Base-by-base conservation (phyloP, 2,113 vertebrate species). In the Hemibagrus wyckioides region DNA sequence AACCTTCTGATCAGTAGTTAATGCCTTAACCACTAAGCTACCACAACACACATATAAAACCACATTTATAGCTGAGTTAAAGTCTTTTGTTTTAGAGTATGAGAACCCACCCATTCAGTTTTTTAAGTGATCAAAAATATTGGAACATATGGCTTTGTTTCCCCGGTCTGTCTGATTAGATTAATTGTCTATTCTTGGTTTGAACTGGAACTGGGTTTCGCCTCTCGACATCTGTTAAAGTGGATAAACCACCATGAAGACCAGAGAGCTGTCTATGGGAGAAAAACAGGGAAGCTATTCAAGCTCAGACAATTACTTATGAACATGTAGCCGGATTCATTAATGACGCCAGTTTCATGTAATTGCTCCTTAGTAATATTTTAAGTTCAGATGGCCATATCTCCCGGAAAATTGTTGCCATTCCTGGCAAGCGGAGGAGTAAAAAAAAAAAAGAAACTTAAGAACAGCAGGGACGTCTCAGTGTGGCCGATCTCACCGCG, bases 401-500 rank as follows among this genome's bases (percentile, higher is more conserved):
- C 17, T 30, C 0, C 30, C 41, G 48, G 23, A 25, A 41, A 71
- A 54, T n/a, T 33, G 11, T 28, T 77, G 84, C 54, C 65, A 11
- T 39, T 73, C 30, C 33, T 73, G 65, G 52, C 50, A 73, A 28
- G 54, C 2, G 54, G 54, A 14, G 54, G 19, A 8, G 3, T 48
- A 36, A 56, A 4, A 88, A 88, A 30, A 65, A 65, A 65, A 65
- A 33, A 33, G 6, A 13, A 15, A 15, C 7, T 73, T 73, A 73
- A 73, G 41, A 39, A 44, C 21, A 25, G 69, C 69, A 73, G 36
- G 67, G 71, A 85, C 10, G 71, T 79, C 36, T 73, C 88, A 0
- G 84, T 52, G 77, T 54, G 67, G 56, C 84, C 88, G 76, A 89
- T 89, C 88, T 82, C 84, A 57, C 57, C 6, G 36, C 75, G 69